Base-by-base conservation (phyloP, 2,113 vertebrate genomes). In the Ibidorhyncha struthersii region DNA sequence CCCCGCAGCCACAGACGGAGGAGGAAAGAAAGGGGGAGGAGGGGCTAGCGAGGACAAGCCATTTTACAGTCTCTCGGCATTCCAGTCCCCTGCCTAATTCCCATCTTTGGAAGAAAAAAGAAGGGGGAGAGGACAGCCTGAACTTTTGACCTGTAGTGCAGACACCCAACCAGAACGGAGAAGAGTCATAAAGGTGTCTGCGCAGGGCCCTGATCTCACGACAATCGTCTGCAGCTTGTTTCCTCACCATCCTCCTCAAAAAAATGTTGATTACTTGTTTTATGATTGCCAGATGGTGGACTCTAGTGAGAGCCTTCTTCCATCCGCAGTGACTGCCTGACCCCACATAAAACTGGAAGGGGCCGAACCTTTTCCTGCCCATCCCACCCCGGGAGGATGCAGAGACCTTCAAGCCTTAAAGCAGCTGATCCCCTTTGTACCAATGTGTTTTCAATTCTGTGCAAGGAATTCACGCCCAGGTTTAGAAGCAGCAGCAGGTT, bases 261-360 rank as follows among this genome's bases (percentile, higher is more conserved):
- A 98, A 98, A 98, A 98, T 98, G 98, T 97, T 98, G 94, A 98
- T 97, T 97, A 97, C 98, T 97, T n/a, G 53, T 97, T 99, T 99
- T 99, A 99, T 98, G 98, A 98, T 97, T 98, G 97, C 99, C 99
- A 99, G 99, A 99, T 99, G 99, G 98, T 96, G 95, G 97, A 92
- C 95, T 96, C 90, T 81, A 80, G 97, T 76, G 86, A 89, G 91
- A 97, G 50, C 95, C 96, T 95, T 86, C 86, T 80, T 74, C 93
- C 97, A 95, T 79, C 97, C 97, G 49, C 80, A 4, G 82, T 97
- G 98, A 98, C 98, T 97, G 96, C 90, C 97, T 98, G 98, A 98
- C 98, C 98, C 94, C 98, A 96, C 93, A 94, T 94, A 95, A 97
- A 97, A 94, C 86, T 58, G 77, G 90, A 95, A 95, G 89, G 96